Evolutionary conservation across 37 sponge, comb jelly and placozoan genomes (phyloP).

Genomic region (Aphrocallistes beatrix): DNA sequence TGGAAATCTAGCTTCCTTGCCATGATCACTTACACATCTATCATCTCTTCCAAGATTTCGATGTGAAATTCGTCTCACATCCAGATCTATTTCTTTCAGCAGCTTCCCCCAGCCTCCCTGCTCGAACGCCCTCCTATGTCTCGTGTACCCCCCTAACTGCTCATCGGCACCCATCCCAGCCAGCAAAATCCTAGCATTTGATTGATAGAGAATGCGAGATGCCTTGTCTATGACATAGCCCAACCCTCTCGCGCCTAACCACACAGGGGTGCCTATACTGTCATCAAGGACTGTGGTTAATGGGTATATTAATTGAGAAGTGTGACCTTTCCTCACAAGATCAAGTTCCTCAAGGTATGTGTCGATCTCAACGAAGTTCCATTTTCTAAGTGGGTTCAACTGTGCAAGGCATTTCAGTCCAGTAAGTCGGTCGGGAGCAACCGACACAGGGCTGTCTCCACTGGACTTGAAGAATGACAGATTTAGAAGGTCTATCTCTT

Average conservation of each 20-base stretch:
- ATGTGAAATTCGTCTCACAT: conserved; percentile 64
- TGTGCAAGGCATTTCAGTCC: conserved; percentile 49
- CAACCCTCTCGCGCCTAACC: conserved; percentile 85
- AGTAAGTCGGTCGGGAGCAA: conserved; percentile 76
- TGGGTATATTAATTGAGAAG: conserved; percentile 73
- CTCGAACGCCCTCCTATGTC: conserved; percentile 61
- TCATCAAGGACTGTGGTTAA: conserved; percentile 86
- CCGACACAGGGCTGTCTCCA: conserved; percentile 22
- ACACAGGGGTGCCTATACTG: conserved; percentile 95
- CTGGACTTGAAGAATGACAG: conserved; percentile 75
- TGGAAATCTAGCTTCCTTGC: conserved; percentile 83
- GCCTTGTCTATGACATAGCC: conserved; percentile 18
- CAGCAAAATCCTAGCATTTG: conserved; percentile 33
- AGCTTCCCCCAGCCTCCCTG: conserved; percentile 53
- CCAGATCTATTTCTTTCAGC: conserved; percentile 63
- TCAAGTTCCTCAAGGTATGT: conserved; percentile 27
- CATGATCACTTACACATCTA: conserved; percentile 84
- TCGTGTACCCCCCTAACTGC: conserved; percentile 78
- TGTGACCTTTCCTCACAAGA: conserved; percentile 30
- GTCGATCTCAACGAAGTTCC: conserved; percentile 75
- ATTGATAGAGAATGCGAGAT: background rate
- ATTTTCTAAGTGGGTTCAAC: conserved; percentile 55
- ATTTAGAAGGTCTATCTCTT: conserved; percentile 87
- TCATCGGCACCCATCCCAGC: conserved; percentile 89
- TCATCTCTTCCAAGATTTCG: conserved; percentile 96